Evolutionary conservation across 2,113 vertebrate genomes (phyloP).

Genomic region (Tautogolabrus adspersus): DNA sequence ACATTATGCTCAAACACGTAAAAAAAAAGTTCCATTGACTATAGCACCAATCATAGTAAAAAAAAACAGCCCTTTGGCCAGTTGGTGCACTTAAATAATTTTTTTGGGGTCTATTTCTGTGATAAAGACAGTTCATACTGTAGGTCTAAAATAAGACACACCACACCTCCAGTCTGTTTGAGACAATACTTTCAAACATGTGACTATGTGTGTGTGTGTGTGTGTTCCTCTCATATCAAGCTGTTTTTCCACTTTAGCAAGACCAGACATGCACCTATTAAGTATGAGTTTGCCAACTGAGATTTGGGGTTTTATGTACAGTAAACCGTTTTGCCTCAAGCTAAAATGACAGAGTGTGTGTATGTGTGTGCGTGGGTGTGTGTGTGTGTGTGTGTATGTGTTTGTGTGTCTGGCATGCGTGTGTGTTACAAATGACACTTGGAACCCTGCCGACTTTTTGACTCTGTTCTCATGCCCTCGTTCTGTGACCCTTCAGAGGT

Average conservation of each 20-base stretch:
- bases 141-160: not conserved
- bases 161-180: not conserved
- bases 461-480: constrained; percentile 27
- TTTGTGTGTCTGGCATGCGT: not conserved
- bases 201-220: not conserved
- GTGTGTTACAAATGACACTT: constrained; percentile 41
- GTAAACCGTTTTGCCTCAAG: constrained; percentile 65
- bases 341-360: constrained; percentile 18
- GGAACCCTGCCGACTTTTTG: constrained; percentile 26
- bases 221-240: constrained; percentile 22
- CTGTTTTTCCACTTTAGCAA: constrained; percentile 58
- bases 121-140: not conserved
- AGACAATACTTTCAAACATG: not conserved
- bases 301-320: constrained; percentile 50
- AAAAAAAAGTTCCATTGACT: not conserved
- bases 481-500: constrained; percentile 1
- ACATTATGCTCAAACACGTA: not conserved
- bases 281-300: constrained; percentile 47
- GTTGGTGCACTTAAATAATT: not conserved
- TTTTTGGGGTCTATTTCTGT: not conserved
- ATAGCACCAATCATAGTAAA: not conserved
- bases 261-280: constrained; percentile 50
- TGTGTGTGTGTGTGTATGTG: constrained; percentile 11
- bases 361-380: constrained; percentile 6
- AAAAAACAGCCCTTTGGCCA: not conserved